Evolutionary conservation across 2,797 vertebrate species (phyloP).

Genomic region (Pogoniulus pusillus): DNA sequence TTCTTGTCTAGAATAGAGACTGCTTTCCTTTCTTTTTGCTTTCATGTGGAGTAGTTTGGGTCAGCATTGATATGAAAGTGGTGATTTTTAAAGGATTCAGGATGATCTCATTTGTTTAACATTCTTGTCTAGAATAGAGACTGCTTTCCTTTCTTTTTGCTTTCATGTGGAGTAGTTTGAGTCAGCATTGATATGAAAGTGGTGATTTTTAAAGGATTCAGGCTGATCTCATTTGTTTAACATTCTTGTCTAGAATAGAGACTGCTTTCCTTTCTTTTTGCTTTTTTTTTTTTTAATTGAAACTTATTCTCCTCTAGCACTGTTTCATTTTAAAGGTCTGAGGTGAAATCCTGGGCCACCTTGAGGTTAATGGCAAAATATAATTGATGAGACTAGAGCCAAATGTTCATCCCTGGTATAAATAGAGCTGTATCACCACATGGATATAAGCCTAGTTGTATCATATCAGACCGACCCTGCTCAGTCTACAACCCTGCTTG

Average conservation of each 20-base stretch:
- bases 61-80: not conserved
- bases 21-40: not conserved
- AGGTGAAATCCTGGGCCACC: not conserved
- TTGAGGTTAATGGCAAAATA: not conserved
- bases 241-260: not conserved
- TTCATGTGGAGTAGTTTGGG: not conserved
- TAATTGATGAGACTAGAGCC: not conserved
- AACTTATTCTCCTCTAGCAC: not conserved
- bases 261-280: not conserved
- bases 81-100: not conserved
- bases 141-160: not conserved
- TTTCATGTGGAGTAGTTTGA: too few species aligned
- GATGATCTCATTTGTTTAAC: not conserved
- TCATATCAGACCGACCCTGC: not conserved
- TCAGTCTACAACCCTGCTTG: not conserved
- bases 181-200: not conserved
- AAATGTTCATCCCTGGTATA: not conserved
- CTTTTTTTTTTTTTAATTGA: not conserved
- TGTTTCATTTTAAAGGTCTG: not conserved
- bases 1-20: not conserved
- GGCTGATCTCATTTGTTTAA: not conserved
- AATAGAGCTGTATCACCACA: not conserved
- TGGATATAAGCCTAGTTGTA: not conserved
- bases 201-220: not conserved
- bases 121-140: not conserved